phyloP scores from a whole-genome alignment of 2,113 vertebrate species.

The Clarias batrachus region DNA sequence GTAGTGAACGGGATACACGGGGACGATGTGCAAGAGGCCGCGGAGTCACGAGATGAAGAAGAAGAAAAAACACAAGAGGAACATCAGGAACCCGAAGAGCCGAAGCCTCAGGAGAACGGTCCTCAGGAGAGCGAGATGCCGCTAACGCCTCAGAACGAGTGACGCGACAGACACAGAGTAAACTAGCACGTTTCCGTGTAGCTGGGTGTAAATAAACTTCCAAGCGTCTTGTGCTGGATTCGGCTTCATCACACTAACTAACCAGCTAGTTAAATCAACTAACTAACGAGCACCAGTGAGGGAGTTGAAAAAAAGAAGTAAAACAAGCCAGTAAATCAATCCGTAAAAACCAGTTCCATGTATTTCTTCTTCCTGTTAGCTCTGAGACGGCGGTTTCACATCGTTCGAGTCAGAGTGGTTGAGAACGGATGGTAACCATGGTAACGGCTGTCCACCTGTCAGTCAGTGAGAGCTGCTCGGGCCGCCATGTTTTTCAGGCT shows the following conservation, averaged over 20 bases:
- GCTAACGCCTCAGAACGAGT: conserved; percentile 61
- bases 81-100: conserved; percentile 51
- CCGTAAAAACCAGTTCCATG: background rate
- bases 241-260: background rate
- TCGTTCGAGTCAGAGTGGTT: background rate
- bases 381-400: background rate
- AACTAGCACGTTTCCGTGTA: background rate
- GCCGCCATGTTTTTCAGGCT: background rate
- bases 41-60: conserved; percentile 50
- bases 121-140: conserved; percentile 51
- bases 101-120: conserved; percentile 51
- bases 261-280: background rate
- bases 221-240: background rate
- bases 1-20: conserved; percentile 31
- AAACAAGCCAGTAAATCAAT: background rate
- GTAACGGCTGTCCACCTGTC: background rate
- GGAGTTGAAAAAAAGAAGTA: background rate
- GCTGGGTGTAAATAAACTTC: background rate
- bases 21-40: conserved; percentile 50
- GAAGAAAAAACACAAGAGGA: conserved; percentile 32
- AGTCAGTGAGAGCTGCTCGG: background rate
- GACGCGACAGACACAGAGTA: background rate
- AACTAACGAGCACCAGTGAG: background rate
- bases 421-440: background rate
- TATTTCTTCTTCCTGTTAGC: background rate